These are phyloP conservation scores for Solenodon paradoxus DNA, from an alignment of 2,113 vertebrate genomes.

Conservation along the genomic window DNA sequence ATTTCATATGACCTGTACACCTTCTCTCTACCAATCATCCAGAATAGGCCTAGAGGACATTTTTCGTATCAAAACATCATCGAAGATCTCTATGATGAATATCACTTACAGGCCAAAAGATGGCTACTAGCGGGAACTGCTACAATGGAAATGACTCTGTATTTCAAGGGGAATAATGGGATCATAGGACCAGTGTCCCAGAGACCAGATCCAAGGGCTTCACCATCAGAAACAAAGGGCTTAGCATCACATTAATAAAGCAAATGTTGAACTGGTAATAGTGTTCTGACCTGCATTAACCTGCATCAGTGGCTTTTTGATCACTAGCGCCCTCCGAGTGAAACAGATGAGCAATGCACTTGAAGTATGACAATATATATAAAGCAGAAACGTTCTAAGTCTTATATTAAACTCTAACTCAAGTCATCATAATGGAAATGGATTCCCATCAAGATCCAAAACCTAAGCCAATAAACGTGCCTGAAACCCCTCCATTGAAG, in stretches of 20 bases:
- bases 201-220: background rate
- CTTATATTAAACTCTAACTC: background rate
- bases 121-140: background rate
- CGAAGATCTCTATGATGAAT: background rate
- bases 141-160: background rate
- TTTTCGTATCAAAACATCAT: background rate
- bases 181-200: background rate
- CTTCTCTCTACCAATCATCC: background rate
- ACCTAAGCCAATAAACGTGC: background rate
- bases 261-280: background rate
- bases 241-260: background rate
- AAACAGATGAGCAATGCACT: background rate
- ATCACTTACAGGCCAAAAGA: background rate
- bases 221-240: background rate
- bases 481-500: background rate
- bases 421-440: background rate
- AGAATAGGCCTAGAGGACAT: background rate
- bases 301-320: background rate
- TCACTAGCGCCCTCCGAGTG: background rate
- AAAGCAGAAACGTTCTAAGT: background rate
- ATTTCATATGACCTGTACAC: background rate
- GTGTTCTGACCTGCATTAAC: background rate
- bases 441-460: background rate
- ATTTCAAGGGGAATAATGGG: background rate
- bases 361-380: background rate